Evolutionary conservation across 2,113 vertebrate species (phyloP), one percentile per base, ranked within the genome.

Genomic region (Campylorhamphus procurvoides): DNA sequence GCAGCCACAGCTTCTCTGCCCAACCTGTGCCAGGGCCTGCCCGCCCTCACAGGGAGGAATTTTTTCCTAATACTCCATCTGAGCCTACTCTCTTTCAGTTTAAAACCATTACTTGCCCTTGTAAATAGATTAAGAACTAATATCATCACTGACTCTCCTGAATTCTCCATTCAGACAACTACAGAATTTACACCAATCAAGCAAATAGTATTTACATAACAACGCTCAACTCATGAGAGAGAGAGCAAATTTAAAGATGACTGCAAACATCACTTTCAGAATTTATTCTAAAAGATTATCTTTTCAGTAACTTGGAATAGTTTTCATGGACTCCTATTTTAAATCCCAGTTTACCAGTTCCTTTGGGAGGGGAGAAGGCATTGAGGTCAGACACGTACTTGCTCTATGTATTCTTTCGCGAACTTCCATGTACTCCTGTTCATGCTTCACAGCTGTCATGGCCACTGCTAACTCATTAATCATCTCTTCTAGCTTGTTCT

Each of bases 391-490:
- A 46, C 28, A 98, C 99, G n/a, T 97, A 99, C 99, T 99, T 91
- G 99, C 99, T 99, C 99, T 98, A 97, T 99, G 99, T 99, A 99
- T 99, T 88, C 99, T 98, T 98, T 99, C 99, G 27, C 99, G 99
- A 35, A 99, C 99, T 97, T 99, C 99, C 99, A 99, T 99, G 98
- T 99, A 99, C 96, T 99, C 99, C 97, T 99, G 99, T 90, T 99
- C 99, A 2, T 99, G 99, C 96, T 99, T 99, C 22, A 99, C 99
- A 2, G 99, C 99, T 2, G 99, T 99, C 99, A 99, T 99, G 7
- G 99, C 99, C 87, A 99, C 99, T 2, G 99, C 99, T 72, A 99
- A 97, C 94, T 99, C 99, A 6, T 99, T 99, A 95, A 99, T 99
- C 99, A 99, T 99, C 97, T 99, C 99, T 98, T 99, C 99, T 97